phyloP scores from a whole-genome alignment of 2,797 vertebrate genomes.

The Amblyopsis hoosieri region DNA sequence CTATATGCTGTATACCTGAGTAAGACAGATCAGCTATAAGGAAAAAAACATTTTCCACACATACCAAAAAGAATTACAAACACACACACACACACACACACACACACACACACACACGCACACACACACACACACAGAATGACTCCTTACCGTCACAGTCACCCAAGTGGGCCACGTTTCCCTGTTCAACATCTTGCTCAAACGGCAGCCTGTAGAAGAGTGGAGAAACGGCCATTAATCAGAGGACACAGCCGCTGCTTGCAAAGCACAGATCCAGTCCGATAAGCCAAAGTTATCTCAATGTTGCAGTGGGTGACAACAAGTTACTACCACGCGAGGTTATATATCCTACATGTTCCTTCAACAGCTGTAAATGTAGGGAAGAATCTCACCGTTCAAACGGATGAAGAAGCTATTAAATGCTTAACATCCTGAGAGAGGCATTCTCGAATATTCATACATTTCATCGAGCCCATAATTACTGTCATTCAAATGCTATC shows the following conservation, averaged over 20 bases:
- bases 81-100: constrained; percentile 2
- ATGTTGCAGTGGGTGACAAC: constrained; percentile 41
- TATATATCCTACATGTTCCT: constrained; percentile 4
- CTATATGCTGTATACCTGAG: constrained; percentile 10
- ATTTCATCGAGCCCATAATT: background rate
- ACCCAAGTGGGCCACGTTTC: constrained; percentile 89
- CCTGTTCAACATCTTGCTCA: constrained; percentile 89
- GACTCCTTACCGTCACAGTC: constrained; percentile 90
- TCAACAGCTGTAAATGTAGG: too few relatives aligned
- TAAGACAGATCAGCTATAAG: constrained; percentile 40
- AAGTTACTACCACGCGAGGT: constrained; percentile 6
- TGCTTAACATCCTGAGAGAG: background rate
- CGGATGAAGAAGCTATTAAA: background rate
- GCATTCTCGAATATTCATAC: background rate
- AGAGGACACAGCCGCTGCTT: constrained; percentile 47
- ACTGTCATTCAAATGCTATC: background rate
- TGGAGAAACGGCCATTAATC: constrained; percentile 69
- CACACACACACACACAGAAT: background rate
- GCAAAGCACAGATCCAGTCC: constrained; percentile 48
- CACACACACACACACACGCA: constrained; percentile 6
- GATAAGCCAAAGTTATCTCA: constrained; percentile 53
- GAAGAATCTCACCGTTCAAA: background rate
- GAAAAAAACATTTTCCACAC: constrained; percentile 14
- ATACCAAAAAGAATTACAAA: background rate
- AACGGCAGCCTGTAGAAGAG: constrained; percentile 81